Conservation (phyloP, 2,888 invertebrate species). For the Macropis europaea region DNA sequence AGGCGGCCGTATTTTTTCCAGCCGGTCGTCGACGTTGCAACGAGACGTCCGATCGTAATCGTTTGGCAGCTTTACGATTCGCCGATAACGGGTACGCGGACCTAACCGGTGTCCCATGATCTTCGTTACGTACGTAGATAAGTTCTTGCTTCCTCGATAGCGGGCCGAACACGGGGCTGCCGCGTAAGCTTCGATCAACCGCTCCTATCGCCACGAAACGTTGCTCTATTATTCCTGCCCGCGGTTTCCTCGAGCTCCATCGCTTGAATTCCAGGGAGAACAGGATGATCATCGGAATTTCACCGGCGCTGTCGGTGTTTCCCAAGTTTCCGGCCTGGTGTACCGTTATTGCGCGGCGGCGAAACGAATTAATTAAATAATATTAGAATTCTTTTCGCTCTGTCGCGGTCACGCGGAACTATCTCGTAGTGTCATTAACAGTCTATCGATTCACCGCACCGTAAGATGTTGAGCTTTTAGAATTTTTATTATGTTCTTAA, state of each 20-base stretch:
- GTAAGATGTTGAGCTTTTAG: too few relatives aligned
- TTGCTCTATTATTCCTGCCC: slow-evolving; percentile 2
- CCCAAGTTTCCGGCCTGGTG: background rate
- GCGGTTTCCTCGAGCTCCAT: background rate
- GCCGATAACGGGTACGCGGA: slow-evolving; percentile 3
- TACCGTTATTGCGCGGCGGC: background rate
- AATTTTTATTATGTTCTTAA: too few relatives aligned
- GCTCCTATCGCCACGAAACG: background rate
- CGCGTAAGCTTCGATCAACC: slow-evolving; percentile 1
- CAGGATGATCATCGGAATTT: background rate
- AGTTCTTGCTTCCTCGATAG: slow-evolving; percentile 17
- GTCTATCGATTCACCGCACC: too few relatives aligned
- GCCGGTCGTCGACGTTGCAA: background rate
- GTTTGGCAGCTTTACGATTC: slow-evolving; percentile 8
- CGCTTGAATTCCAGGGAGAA: background rate
- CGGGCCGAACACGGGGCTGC: background rate
- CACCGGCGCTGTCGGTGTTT: background rate
- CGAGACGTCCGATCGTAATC: slow-evolving; percentile 7
- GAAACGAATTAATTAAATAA: background rate
- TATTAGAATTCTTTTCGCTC: slow-evolving; percentile 1
- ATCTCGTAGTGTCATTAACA: too few relatives aligned
- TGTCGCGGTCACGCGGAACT: too few relatives aligned
- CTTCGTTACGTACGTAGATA: background rate
- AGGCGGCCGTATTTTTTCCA: background rate
- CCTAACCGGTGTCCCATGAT: background rate